phyloP scores from a whole-genome alignment of 2,888 invertebrate genomes.

The Andrena bicolor region DNA sequence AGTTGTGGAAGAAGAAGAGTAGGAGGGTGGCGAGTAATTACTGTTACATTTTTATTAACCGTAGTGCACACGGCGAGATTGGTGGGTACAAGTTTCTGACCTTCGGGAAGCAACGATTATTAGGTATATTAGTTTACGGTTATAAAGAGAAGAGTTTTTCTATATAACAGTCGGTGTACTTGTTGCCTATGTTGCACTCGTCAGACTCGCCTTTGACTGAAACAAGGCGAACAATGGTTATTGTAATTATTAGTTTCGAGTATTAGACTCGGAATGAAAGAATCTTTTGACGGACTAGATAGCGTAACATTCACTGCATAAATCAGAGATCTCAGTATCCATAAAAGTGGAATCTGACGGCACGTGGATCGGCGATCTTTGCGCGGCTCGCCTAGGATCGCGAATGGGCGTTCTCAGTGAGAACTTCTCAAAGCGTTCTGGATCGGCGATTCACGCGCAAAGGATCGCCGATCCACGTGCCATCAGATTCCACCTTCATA shows the following conservation, averaged over 20 bases:
- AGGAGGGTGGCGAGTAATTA: not conserved
- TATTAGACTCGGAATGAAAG: not conserved
- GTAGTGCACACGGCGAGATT: not conserved
- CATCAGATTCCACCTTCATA: too few species aligned
- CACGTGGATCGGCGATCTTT: too few species aligned
- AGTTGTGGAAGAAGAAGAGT: not conserved
- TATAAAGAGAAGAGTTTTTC: constrained; percentile 20
- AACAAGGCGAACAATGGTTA: not conserved
- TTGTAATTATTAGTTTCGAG: not conserved
- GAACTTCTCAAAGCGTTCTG: too few species aligned
- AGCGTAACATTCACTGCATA: not conserved
- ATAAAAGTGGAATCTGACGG: too few species aligned
- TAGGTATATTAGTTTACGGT: not conserved
- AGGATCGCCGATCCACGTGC: too few species aligned
- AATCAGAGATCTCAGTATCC: too few species aligned
- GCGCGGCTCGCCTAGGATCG: too few species aligned
- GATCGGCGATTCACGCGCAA: too few species aligned
- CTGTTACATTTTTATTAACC: constrained; percentile 37
- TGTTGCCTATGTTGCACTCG: constrained; percentile 46
- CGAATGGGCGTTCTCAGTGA: too few species aligned
- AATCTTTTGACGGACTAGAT: not conserved
- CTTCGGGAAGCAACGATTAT: not conserved
- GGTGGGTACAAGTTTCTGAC: constrained; percentile 16
- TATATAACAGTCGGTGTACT: constrained; percentile 53
- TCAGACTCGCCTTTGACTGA: constrained; percentile 30